These are phyloP conservation scores for Aleiodes sp. DNA, from an alignment of 1,140 invertebrate genomes.

Conservation along the genomic window DNA sequence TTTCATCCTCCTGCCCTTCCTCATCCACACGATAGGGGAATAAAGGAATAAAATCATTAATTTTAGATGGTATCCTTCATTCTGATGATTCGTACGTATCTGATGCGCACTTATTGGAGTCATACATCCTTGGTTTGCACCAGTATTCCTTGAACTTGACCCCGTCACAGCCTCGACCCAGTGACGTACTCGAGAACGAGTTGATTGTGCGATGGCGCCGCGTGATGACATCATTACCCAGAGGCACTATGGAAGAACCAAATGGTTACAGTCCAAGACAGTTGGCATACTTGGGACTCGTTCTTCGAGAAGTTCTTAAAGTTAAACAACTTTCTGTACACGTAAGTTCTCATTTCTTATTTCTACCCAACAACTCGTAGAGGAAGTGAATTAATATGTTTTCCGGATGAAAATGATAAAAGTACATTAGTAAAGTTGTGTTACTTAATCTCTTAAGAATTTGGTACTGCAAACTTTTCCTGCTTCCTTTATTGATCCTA, in stretches of 20 bases:
- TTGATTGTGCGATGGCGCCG: conserved; percentile 47
- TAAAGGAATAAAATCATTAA: neutral
- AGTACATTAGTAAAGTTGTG: too few species aligned
- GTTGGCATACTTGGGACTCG: conserved; percentile 61
- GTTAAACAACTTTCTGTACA: conserved; percentile 41
- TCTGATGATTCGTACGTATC: conserved; percentile 48
- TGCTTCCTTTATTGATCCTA: too few species aligned
- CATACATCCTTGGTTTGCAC: conserved; percentile 45
- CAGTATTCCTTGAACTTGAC: conserved; percentile 37
- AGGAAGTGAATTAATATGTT: neutral
- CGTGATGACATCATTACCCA: conserved; percentile 45
- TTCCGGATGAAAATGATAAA: neutral
- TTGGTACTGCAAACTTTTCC: too few species aligned
- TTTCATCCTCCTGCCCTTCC: neutral
- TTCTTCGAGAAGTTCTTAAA: conserved; percentile 44
- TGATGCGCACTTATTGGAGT: conserved; percentile 47
- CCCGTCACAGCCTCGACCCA: conserved; percentile 30
- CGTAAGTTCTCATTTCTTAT: conserved; percentile 34
- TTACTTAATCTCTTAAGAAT: too few species aligned
- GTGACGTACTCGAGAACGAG: conserved; percentile 46
- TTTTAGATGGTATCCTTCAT: conserved; percentile 46
- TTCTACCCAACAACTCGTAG: too few species aligned
- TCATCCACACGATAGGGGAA: neutral
- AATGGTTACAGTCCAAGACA: conserved; percentile 59
- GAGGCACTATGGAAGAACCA: conserved; percentile 41